Conservation (phyloP, 2,888 invertebrate species). For the Drosophila pegasa region DNA sequence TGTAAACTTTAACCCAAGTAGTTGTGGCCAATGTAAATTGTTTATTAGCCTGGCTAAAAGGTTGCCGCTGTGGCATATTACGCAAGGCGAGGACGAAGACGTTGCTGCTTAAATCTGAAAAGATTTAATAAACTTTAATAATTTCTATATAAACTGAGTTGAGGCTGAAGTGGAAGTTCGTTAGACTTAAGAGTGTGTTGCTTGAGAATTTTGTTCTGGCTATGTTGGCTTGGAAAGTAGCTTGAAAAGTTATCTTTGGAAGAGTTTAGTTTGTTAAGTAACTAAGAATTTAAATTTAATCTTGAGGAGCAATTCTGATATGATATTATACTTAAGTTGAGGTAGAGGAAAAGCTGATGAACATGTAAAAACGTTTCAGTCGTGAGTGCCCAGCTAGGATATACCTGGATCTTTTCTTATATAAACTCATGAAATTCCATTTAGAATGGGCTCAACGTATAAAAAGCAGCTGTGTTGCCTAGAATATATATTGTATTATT, state of each 20-base stretch:
- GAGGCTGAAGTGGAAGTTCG: not conserved
- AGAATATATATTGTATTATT: no score
- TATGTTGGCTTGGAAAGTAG: not conserved
- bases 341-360: not conserved
- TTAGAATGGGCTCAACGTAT: no score
- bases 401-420: not conserved
- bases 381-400: not conserved
- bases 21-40: conserved; percentile 53
- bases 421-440: not conserved
- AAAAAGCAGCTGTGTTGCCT: not conserved
- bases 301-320: not conserved
- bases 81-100: not conserved
- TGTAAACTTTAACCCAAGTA: conserved; percentile 31
- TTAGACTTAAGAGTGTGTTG: not conserved
- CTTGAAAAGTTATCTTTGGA: not conserved
- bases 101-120: conserved; percentile 10
- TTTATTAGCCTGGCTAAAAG: conserved; percentile 55
- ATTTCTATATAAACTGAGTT: not conserved
- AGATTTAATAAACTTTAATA: conserved; percentile 16
- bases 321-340: not conserved
- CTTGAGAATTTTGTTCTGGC: not conserved
- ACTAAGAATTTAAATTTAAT: not conserved
- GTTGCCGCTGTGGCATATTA: no score
- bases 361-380: not conserved
- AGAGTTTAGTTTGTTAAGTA: not conserved